Base-by-base conservation (phyloP, 2,113 vertebrate species). In the Xenopus laevis region DNA sequence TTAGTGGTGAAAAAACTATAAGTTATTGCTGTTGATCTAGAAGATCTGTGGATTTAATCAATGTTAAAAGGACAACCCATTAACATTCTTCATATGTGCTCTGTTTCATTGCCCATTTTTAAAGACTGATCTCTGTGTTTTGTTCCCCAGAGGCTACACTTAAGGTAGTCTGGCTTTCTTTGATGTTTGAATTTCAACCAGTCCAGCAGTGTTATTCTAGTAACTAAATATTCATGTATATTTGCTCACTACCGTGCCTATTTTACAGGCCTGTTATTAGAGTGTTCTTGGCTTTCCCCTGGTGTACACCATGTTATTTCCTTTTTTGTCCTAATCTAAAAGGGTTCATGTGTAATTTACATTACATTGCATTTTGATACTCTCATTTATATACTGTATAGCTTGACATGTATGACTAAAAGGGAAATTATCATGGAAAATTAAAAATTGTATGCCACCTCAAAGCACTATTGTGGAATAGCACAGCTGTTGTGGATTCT, bases 41-140 rank as follows among this genome's bases (percentile, higher is more conserved):
- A 68, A 69, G 66, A 69, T 76, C 46, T 76, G 58, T 69, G 73
- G 66, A 69, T 76, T 76, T 76, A 76, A 76, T 69, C 66, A 69
- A 53, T 69, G 46, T 55, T 76, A 76, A 76, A 76, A 76, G 65
- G 66, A 55, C 16, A 45, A 45, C 58, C 65, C 73, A 76, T 76
- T 76, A 76, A 76, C 73, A 76, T 76, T 76, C 73, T 76, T 62
- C 66, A 76, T 55, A 46, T 76, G 65, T 64, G 58, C 73, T 76
- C 47, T 55, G 46, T 76, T 69, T 76, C 73, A 75, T 68, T 65
- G 68, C 47, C 66, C 66, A 9, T 53, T 63, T 68, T 69, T 63
- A 76, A 76, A 76, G 66, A 76, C 46, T 45, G 44, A 55, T 61
- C 45, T 69, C 16, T 52, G 72, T 30, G 65, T 62, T 61, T 50